phyloP scores from a whole-genome alignment of 2,797 vertebrate species.

The Uromys caudimaculatus region DNA sequence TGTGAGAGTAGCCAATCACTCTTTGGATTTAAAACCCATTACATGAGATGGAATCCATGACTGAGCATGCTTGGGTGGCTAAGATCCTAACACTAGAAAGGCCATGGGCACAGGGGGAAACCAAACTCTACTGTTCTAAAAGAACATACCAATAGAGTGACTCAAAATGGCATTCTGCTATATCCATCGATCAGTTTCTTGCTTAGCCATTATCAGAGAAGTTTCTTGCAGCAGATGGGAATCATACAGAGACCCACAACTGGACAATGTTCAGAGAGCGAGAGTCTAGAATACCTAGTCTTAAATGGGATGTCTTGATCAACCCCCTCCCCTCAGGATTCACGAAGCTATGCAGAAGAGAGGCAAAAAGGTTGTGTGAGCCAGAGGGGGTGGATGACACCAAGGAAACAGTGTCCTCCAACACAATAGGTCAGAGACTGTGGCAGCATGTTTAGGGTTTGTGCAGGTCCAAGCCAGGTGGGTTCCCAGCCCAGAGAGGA shows the following conservation, averaged over 20 bases:
- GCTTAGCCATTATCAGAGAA: neutral
- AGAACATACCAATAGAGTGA: neutral
- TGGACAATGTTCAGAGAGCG: neutral
- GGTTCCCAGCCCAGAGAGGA: neutral
- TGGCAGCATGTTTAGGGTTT: neutral
- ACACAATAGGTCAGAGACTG: neutral
- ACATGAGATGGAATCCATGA: neutral
- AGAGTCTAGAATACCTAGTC: neutral
- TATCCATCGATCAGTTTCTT: neutral
- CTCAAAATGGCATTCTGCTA: neutral
- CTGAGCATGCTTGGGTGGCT: neutral
- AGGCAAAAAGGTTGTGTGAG: neutral
- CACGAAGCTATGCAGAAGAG: neutral
- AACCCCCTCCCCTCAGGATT: neutral
- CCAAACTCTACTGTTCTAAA: neutral
- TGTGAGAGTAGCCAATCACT: neutral
- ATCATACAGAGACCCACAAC: neutral
- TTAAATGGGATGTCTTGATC: neutral
- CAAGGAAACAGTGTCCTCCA: neutral
- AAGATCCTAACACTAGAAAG: neutral
- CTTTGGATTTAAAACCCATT: neutral
- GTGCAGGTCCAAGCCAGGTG: neutral
- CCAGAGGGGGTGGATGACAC: neutral
- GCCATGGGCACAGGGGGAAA: neutral
- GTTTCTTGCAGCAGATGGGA: neutral